Evolutionary conservation across 2,113 vertebrate species (phyloP), one percentile per base, ranked within the genome.

Genomic region (Butastur rufipennis): DNA sequence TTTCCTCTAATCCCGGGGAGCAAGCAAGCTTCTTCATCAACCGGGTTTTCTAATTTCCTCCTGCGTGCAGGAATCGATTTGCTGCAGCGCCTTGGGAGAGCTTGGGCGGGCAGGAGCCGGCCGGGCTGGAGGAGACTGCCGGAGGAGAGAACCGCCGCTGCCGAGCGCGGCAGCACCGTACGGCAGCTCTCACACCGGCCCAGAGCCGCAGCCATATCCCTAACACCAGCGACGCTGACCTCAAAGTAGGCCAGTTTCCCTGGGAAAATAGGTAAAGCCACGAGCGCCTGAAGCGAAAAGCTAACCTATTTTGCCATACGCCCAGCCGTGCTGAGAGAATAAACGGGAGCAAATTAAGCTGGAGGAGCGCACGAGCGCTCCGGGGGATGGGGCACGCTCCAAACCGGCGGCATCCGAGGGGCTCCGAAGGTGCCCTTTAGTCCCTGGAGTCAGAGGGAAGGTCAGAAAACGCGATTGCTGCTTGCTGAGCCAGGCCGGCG

Each of bases 221-320:
- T 40, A 12, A 12, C 4, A 9, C 79, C 61, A 61, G 84, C 73
- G 66, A 40, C 3, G 45, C 93, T 88, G 75, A 97, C 94, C 97
- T 94, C 96, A 97, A 98, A 98, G 93, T 97, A 98, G 98, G 98
- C 61, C 97, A 94, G 36, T 86, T 96, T 97, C 95, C 88, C 92
- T 86, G 96, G 97, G 97, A 97, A 97, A 95, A 93, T 47, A 93
- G 97, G 96, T 88, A 61, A 95, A 87, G 86, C 25, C 86, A 34
- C 29, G 72, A 94, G 81, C 0, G 95, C 97, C 97, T 11, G 80
- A 31, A 96, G 98, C 96, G 5, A 91, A 36, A 63, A 45, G 21
- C 40, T 96, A 94, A 97, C 98, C 97, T 95, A 97, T 90, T 97
- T 97, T 85, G 70, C 93, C 86, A 78, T 61, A 79, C 81, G 43